Percentiles rank a stretch among this genome's conserved stretches.
These are phyloP conservation scores for Amazonetta brasiliensis DNA, from an alignment of 2,797 vertebrate species.

Conservation along the genomic window DNA sequence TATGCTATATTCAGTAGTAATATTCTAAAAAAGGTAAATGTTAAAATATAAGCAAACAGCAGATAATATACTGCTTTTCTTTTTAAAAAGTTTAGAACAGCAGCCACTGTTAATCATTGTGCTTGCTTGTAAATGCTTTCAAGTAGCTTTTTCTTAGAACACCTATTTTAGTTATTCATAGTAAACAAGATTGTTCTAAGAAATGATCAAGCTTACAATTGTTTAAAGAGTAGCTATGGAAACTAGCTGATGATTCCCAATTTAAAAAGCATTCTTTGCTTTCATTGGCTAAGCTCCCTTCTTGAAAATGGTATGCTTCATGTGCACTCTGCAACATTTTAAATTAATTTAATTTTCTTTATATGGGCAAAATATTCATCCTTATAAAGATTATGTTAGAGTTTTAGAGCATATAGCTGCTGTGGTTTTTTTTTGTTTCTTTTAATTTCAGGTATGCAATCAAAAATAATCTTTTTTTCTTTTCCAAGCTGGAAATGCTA, in stretches of 20 bases:
- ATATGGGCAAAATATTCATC: conserved; percentile 32
- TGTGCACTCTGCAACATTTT: neutral
- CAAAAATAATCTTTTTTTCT: neutral
- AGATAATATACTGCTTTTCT: neutral
- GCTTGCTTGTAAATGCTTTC: neutral
- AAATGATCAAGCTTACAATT: neutral
- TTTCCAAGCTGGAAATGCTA: neutral
- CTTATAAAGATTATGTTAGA: neutral
- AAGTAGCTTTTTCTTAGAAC: neutral
- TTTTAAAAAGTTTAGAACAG: neutral
- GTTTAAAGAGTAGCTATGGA: conserved; percentile 51
- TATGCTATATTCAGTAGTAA: neutral
- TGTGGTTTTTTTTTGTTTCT: neutral
- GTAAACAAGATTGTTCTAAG: conserved; percentile 26
- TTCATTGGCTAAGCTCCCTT: conserved; percentile 48
- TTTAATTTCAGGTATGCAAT: neutral
- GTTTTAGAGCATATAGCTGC: neutral
- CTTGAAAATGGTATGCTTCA: conserved; percentile 1
- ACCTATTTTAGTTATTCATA: conserved; percentile 11
- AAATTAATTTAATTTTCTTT: conserved; percentile 38
- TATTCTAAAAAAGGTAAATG: neutral
- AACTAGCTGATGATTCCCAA: conserved; percentile 18
- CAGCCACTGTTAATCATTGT: neutral
- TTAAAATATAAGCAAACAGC: neutral
- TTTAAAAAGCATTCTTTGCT: conserved; percentile 39